Evolutionary conservation across 2,797 vertebrate genomes (phyloP).

Genomic region (Australoheros facetus): DNA sequence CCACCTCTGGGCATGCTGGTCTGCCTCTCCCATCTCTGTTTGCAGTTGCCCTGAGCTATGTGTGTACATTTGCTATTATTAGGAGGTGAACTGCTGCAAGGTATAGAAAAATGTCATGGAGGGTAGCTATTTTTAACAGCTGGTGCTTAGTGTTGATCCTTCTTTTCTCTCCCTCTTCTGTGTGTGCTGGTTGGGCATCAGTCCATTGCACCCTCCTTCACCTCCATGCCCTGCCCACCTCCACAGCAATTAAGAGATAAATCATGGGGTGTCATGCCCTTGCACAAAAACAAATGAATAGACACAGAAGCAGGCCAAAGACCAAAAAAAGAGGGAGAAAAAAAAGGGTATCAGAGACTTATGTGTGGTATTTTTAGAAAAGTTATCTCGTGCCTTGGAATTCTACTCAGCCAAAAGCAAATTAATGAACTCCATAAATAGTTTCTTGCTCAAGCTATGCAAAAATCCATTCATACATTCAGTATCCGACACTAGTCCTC

Average conservation of each 20-base stretch:
- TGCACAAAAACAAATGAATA: constrained; percentile 13
- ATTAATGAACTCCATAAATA: constrained; percentile 69
- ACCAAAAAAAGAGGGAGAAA: background rate
- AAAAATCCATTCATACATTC: constrained; percentile 65
- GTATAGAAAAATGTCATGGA: constrained; percentile 75
- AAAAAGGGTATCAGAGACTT: constrained; percentile 22
- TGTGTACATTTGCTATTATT: constrained; percentile 80
- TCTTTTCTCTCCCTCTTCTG: constrained; percentile 21
- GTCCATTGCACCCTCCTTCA: constrained; percentile 16
- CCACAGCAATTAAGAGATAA: constrained; percentile 28
- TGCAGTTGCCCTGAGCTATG: constrained; percentile 66
- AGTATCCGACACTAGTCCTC: constrained; percentile 69
- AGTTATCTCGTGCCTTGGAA: constrained; percentile 53
- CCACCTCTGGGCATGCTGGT: constrained; percentile 55
- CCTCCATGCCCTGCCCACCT: constrained; percentile 12
- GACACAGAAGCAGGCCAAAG: constrained; percentile 11
- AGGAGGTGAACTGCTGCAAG: constrained; percentile 73
- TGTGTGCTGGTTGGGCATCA: constrained; percentile 39
- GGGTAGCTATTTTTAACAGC: constrained; percentile 81
- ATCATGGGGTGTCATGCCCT: constrained; percentile 25
- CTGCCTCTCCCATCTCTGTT: constrained; percentile 53
- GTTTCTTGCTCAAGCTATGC: constrained; percentile 45
- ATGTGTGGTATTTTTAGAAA: constrained; percentile 70
- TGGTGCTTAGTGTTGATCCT: constrained; percentile 66
- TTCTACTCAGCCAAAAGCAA: constrained; percentile 61